These are phyloP conservation scores for Cyrtodaria siliqua DNA, from an alignment of 2,888 invertebrate genomes.

Conservation along the genomic window DNA sequence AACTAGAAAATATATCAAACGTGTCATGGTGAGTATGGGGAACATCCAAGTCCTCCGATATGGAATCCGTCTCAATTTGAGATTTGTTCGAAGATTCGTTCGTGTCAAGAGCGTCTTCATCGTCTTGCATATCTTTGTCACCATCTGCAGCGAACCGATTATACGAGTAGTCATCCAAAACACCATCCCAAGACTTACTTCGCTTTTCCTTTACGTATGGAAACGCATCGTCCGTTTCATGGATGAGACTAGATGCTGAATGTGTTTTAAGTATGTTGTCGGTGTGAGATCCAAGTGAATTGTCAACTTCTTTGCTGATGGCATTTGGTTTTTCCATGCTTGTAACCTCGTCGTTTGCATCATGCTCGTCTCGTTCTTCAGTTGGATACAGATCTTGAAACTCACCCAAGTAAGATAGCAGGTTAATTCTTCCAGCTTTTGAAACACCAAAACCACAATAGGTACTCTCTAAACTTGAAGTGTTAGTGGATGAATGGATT, in stretches of 20 bases:
- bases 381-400: slow-evolving; percentile 54
- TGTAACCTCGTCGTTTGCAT: background rate
- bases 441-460: slow-evolving; percentile 64
- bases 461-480: slow-evolving; percentile 56
- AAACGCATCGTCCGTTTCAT: too few species aligned
- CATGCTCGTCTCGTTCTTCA: slow-evolving; percentile 22
- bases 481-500: slow-evolving; percentile 3
- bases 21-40: background rate
- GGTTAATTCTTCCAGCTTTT: slow-evolving; percentile 31
- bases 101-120: too few species aligned
- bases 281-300: too few species aligned
- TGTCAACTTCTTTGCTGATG: too few species aligned
- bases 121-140: background rate
- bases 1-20: slow-evolving; percentile 42
- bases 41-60: background rate
- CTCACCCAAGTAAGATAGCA: slow-evolving; percentile 48
- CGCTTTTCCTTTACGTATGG: background rate
- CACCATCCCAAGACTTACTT: slow-evolving; percentile 7
- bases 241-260: too few species aligned
- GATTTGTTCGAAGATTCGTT: background rate
- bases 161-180: background rate
- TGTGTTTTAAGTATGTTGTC: too few species aligned
- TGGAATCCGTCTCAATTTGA: background rate
- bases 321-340: too few species aligned
- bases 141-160: background rate